Conservation (phyloP, 2,797 vertebrate species). For the Arrhamphus sclerolepis region DNA sequence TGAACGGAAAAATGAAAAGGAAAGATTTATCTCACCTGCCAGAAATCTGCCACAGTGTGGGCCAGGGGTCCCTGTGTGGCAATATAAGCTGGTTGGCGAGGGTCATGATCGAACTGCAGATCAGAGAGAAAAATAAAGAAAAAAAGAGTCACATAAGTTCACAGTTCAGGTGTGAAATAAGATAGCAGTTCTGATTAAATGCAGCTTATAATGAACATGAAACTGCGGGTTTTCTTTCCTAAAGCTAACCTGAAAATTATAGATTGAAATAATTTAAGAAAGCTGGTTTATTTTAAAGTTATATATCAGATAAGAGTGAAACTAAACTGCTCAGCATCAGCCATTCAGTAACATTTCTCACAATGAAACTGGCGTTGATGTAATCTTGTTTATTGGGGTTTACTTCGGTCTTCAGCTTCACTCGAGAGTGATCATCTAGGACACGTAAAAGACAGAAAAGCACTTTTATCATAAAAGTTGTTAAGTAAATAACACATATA, state of each 20-base stretch:
- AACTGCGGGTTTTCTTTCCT: too few species aligned
- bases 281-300: too few species aligned
- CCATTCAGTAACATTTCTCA: conserved; percentile 73
- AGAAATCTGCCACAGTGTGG: conserved; percentile 97
- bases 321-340: too few species aligned
- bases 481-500: too few species aligned
- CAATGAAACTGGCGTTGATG: conserved; percentile 95
- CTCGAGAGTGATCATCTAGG: conserved; percentile 92
- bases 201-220: too few species aligned
- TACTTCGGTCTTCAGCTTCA: conserved; percentile 91
- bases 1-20: neutral
- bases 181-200: neutral
- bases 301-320: neutral
- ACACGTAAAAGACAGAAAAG: conserved; percentile 38
- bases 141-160: neutral
- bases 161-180: neutral
- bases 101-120: conserved; percentile 93
- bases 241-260: too few species aligned
- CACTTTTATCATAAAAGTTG: neutral
- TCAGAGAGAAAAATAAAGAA: conserved; percentile 10
- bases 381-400: conserved; percentile 92
- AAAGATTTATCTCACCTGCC: conserved; percentile 86
- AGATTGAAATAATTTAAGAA: too few species aligned
- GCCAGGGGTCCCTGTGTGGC: conserved; percentile 94
- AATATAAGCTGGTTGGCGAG: conserved; percentile 94